Percentiles rank a stretch among this genome's conserved stretches.
These are phyloP conservation scores for Busseola fusca DNA, from an alignment of 2,888 invertebrate genomes.

Conservation along the genomic window DNA sequence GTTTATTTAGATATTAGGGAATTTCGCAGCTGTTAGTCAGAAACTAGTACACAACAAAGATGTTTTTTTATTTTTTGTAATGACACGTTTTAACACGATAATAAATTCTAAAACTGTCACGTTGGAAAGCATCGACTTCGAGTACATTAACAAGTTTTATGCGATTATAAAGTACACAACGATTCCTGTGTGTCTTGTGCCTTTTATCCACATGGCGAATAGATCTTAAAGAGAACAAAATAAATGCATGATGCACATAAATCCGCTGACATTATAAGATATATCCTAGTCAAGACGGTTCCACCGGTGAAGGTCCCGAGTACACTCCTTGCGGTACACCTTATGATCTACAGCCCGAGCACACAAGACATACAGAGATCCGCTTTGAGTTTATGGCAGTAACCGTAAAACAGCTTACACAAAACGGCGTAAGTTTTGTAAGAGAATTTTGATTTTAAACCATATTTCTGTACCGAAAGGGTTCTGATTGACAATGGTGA, in stretches of 20 bases:
- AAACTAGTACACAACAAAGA: slow-evolving; percentile 10
- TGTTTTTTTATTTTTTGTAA: slow-evolving; percentile 8
- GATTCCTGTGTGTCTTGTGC: slow-evolving; percentile 21
- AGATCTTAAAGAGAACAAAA: slow-evolving; percentile 12
- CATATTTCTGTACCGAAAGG: slow-evolving; percentile 56
- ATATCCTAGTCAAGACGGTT: slow-evolving; percentile 60
- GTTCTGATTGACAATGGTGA: slow-evolving; percentile 35
- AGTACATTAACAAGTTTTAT: slow-evolving; percentile 1
- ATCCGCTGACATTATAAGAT: slow-evolving; percentile 58
- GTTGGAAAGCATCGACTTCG: neutral
- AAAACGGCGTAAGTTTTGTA: slow-evolving; percentile 52
- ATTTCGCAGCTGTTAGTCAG: slow-evolving; percentile 21
- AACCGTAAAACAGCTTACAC: slow-evolving; percentile 57
- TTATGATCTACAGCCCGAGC: slow-evolving; percentile 69
- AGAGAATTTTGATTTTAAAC: slow-evolving; percentile 60
- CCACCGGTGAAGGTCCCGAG: slow-evolving; percentile 66
- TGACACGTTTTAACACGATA: slow-evolving; percentile 9
- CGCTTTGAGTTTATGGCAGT: slow-evolving; percentile 72
- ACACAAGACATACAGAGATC: slow-evolving; percentile 67
- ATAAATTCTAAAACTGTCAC: slow-evolving; percentile 5
- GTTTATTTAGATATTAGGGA: slow-evolving; percentile 53
- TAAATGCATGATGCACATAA: slow-evolving; percentile 31
- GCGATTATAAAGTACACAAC: neutral
- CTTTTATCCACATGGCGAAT: neutral
- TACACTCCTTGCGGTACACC: slow-evolving; percentile 71